These are phyloP conservation scores for Rachycentron canadum DNA, from an alignment of 2,797 vertebrate species.

Conservation along the genomic window DNA sequence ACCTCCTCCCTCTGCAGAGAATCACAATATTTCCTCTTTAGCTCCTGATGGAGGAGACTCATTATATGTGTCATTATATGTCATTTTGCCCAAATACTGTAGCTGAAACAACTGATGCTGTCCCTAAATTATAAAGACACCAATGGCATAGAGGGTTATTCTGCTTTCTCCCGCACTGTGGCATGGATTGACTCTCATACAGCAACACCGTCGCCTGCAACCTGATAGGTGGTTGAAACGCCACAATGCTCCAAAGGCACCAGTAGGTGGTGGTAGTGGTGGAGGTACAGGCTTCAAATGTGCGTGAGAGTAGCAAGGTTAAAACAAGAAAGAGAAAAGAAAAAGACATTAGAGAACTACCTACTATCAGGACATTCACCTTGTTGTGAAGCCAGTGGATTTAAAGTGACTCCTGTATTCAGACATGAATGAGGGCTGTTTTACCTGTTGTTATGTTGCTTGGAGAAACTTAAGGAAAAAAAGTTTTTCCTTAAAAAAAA, in stretches of 20 bases:
- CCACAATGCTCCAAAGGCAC: constrained; percentile 14
- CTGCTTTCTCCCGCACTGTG: neutral
- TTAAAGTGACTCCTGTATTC: neutral
- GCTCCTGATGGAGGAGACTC: no score
- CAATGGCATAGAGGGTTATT: no score
- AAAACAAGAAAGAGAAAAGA: constrained; percentile 6
- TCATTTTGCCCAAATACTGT: no score
- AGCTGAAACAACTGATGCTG: no score
- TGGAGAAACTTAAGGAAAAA: neutral
- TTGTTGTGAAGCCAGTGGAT: neutral
- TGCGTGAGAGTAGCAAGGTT: constrained; percentile 38
- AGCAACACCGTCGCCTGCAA: constrained; percentile 68
- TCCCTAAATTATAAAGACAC: neutral
- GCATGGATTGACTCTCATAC: constrained; percentile 72
- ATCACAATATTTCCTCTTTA: no score
- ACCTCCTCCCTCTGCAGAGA: no score
- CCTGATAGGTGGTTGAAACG: constrained; percentile 67
- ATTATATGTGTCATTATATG: no score
- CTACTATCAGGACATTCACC: neutral
- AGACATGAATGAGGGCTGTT: neutral
- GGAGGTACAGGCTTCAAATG: constrained; percentile 27
- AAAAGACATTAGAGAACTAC: constrained; percentile 6
- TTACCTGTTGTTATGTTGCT: neutral
- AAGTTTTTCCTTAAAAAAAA: no score
- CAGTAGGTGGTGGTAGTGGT: constrained; percentile 63